Evolutionary conservation across 2,797 vertebrate genomes (phyloP), one percentile per base, ranked within the genome.

Genomic region (Chiloscyllium punctatum): DNA sequence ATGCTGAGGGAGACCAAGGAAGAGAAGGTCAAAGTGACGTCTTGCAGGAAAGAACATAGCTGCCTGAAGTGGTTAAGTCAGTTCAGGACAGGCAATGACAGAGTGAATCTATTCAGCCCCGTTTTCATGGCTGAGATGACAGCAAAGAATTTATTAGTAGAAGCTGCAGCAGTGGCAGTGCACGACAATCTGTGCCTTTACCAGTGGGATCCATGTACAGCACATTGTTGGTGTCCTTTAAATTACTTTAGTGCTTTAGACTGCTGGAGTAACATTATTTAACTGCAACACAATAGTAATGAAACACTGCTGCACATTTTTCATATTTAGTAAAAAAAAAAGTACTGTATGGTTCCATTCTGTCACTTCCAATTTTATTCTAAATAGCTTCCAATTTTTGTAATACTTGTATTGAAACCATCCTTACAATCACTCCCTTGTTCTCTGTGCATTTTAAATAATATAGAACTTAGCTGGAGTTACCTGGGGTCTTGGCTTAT

Each of bases 341-440:
- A 62, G 25, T 42, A 27, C 92, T 27, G 25, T 48, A 42, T 4
- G 68, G 68, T 94, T 94, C 92, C 37, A 94, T 94, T 69, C 68
- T 71, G 92, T 94, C n/a, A 4, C 68, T 94, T 94, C 37, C 92
- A 71, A 94, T 94, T 94, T 94, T 72, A 42, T 72, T 51, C 69
- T 71, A 94, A 94, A 51, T 42, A 48, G 68, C 18, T 94, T 71
- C 42, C 62, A 94, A 42, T 94, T 37, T 94, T 94, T 94, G 92
- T 71, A 66, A 94, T 37, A 21, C 66, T 66, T 94, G 33, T 37
- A 25, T 37, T 94, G 91, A 94, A 69, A 42, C 91, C 37, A 94
- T 69, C 51, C 27, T 57, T 57, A 57, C 86, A 88, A 88, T 94
- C 21, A 18, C n/a, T 69, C 9, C 91, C 66, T 94, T 94, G 7